Conservation (phyloP, 2,113 vertebrate species). For the Phasianus colchicus region DNA sequence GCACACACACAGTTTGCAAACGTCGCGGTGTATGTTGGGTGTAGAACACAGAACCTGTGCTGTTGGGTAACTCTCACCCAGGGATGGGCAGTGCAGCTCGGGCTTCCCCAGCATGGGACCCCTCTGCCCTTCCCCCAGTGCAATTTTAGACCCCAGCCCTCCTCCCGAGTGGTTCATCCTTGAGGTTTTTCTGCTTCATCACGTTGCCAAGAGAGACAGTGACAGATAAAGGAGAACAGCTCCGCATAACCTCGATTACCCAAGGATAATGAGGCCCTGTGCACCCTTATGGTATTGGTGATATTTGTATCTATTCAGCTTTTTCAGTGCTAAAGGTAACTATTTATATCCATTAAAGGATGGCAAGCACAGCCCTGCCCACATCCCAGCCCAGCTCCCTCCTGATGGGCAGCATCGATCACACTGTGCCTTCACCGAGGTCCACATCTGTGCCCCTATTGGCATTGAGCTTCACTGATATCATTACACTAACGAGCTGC, state of each 20-base stretch:
- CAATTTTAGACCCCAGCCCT: not conserved
- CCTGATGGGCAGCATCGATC: not conserved
- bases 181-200: not conserved
- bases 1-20: not conserved
- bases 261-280: constrained; percentile 50
- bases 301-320: constrained; percentile 61
- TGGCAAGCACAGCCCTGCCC: not conserved
- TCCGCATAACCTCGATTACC: constrained; percentile 69
- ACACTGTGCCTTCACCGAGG: fast-evolving
- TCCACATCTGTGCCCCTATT: not conserved
- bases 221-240: constrained; percentile 37
- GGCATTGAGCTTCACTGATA: not conserved
- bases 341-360: constrained; percentile 61
- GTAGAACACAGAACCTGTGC: not conserved
- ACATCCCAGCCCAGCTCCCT: not conserved
- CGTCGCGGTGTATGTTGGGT: not conserved
- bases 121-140: fast-evolving
- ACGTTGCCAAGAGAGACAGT: constrained; percentile 15
- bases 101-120: not conserved
- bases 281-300: not conserved
- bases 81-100: not conserved
- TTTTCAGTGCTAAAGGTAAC: constrained; percentile 20
- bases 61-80: not conserved
- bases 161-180: not conserved
- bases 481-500: not conserved